phyloP scores from a whole-genome alignment of 1,140 invertebrate species.

The Amphibalanus amphitrite region DNA sequence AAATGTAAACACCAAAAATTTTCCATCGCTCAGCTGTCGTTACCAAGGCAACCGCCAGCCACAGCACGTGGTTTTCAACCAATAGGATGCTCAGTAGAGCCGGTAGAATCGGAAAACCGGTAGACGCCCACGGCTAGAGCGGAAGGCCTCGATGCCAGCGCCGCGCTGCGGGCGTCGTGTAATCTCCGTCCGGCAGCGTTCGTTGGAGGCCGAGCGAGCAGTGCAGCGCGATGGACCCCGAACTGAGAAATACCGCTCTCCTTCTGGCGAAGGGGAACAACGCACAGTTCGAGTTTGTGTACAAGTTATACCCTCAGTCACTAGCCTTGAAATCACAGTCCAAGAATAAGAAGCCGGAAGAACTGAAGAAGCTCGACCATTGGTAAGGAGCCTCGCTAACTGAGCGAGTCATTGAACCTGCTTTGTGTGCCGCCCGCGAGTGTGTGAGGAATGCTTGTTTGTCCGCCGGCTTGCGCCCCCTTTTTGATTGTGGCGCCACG shows the following conservation, averaged over 20 bases:
- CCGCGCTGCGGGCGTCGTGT: background rate
- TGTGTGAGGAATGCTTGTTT: background rate
- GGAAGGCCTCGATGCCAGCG: background rate
- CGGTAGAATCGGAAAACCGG: background rate
- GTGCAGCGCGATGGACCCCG: background rate
- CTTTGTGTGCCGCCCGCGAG: background rate
- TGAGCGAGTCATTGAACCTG: background rate
- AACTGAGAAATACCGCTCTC: background rate
- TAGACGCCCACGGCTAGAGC: background rate
- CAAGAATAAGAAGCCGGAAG: slow-evolving; percentile 1
- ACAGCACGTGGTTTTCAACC: background rate
- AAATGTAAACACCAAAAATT: background rate
- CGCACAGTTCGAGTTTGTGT: background rate
- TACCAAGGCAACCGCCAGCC: background rate
- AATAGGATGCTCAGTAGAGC: background rate
- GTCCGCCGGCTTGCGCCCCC: background rate
- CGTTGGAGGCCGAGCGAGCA: background rate
- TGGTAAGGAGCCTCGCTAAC: background rate
- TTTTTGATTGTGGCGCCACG: background rate
- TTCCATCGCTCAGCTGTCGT: background rate
- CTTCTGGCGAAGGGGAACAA: background rate
- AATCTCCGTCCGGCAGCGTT: background rate
- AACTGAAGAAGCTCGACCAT: slow-evolving; percentile 1
- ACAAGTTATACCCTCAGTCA: background rate
- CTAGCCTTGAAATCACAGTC: background rate